Base-by-base conservation (phyloP, 92 coral and sea anemone species). In the Palythoa heliodiscus region DNA sequence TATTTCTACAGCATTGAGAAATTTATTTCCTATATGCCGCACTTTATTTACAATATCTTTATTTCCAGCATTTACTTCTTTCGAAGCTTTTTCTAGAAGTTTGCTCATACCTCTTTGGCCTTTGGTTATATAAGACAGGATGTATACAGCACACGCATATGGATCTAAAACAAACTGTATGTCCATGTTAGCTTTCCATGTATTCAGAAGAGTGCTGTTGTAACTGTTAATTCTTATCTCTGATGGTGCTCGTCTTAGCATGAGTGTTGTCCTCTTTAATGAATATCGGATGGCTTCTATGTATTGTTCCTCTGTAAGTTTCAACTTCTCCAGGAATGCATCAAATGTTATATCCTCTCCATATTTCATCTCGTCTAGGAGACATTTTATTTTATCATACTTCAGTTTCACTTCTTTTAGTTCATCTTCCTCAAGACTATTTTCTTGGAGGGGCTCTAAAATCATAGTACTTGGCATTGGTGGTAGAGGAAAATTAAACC, bases 401-500 rank as follows among this genome's bases (percentile, higher is more conserved):
- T 87, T 75, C 76, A 61, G 55, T 50, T 86, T 86, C 29, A 86
- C 69, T 67, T 16, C 38, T 24, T 77, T 68, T 37, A 69, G 78
- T 15, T 87, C 84, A 57, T 87, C 71, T 40, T 88, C 75, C 47
- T 53, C 88, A 84, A 76, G 66, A 43, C 11, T 5, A 78, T 22
- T 58, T 72, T 84, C 82, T 54, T 40, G 47, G 15, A 90, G 43
- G 60, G 91, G 91, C 54, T 83, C 69, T 20, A 87, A 75, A 54
- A 87, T 87, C 78, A 87, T 78, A 64, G 93, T 82, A 73, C 47
- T 57, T 69, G 80, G 86, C 90, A 87, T 87, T 22, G 90, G 90
- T 23, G 91, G 89, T 7, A 76, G 20, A 48, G 93, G 93, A 39
- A 82, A 91, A 82, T 91, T 89, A 63, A 92, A 86, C 82, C 89